A percentile compares a stretch with the other conserved stretches of the same genome.
Conservation (phyloP, 2,797 vertebrate genomes). For the Amniataba percoides region DNA sequence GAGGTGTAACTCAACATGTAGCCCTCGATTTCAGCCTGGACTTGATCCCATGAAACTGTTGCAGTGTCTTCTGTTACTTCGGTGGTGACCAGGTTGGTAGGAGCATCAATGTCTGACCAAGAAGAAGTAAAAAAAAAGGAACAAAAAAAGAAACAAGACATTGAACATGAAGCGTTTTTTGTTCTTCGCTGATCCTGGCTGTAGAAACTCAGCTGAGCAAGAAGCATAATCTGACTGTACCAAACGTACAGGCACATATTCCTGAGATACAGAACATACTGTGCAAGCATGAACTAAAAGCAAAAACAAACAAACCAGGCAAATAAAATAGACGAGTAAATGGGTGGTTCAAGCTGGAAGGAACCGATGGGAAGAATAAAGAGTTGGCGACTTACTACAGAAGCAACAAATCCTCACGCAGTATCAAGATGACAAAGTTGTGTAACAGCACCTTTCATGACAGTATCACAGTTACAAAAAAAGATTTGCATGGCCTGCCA, state of each 20-base stretch:
- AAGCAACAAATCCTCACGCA: neutral
- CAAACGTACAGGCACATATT: neutral
- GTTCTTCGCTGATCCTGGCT: neutral
- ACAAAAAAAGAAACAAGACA: neutral
- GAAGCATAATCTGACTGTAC: neutral
- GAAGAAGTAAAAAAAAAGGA: constrained; percentile 1
- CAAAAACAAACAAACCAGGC: neutral
- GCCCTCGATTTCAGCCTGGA: constrained; percentile 83
- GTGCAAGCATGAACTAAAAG: neutral
- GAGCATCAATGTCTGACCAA: constrained; percentile 84
- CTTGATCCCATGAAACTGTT: constrained; percentile 85
- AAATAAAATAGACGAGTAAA: neutral
- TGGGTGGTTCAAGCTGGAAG: neutral
- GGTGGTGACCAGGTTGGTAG: constrained; percentile 80
- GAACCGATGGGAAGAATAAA: neutral
- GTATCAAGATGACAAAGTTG: neutral
- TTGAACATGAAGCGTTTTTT: neutral
- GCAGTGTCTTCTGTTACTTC: constrained; percentile 78
- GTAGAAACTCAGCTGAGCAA: constrained; percentile 4
- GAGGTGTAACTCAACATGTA: constrained; percentile 88
- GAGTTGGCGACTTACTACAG: neutral
- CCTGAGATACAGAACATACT: too few species aligned
- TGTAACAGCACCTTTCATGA: neutral
- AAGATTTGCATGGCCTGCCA: neutral
- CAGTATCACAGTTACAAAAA: neutral